Base-by-base conservation (phyloP, 2,888 invertebrate genomes). In the Pilophorus perplexus region DNA sequence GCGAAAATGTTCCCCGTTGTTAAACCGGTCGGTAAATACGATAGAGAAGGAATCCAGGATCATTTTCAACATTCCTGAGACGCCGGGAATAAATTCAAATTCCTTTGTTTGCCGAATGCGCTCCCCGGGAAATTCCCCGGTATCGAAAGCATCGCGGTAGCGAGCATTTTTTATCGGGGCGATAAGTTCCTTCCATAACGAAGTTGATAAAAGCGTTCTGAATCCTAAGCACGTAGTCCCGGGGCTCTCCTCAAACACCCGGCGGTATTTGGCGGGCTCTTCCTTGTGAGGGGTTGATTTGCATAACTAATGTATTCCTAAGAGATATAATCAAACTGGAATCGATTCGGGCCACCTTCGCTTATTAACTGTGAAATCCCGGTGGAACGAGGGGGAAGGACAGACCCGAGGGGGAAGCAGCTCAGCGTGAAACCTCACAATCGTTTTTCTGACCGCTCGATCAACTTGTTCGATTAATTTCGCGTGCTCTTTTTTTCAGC, bases 341-440 rank as follows among this genome's bases (percentile, higher is more conserved):
- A 46, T 46, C 46, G 46, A 46, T 46, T 46, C 46, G 23, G 46
- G 46, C 23, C 46, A 46, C 46, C 46, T 46, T 46, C 46, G 46
- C 46, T 46, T 46, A 46, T 46, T 46, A 46, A 46, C 46, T 46
- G 46, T 46, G 46, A 46, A 46, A 46, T 46, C 46, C 46, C 25
- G 23, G 25, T 22, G 22, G 22, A 46, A 22, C 46, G 46, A n/a
- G 10, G 46, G 12, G 46, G 46, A 14, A n/a, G n/a, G n/a, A n/a
- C n/a, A n/a, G n/a, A n/a, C n/a, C n/a, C n/a, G n/a, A n/a, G n/a
- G n/a, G n/a, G n/a, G n/a, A n/a, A n/a, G n/a, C n/a, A n/a, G n/a
- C n/a, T n/a, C 42, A 42, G 42, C 42, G 42, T 23, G 20, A 46
- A 23, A 46, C 14, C 23, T n/a, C n/a, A n/a, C n/a, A n/a, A n/a